Percentiles rank a stretch among this genome's conserved stretches.
phyloP scores from a whole-genome alignment of 2,113 vertebrate genomes.

The Cyanocitta stelleri region DNA sequence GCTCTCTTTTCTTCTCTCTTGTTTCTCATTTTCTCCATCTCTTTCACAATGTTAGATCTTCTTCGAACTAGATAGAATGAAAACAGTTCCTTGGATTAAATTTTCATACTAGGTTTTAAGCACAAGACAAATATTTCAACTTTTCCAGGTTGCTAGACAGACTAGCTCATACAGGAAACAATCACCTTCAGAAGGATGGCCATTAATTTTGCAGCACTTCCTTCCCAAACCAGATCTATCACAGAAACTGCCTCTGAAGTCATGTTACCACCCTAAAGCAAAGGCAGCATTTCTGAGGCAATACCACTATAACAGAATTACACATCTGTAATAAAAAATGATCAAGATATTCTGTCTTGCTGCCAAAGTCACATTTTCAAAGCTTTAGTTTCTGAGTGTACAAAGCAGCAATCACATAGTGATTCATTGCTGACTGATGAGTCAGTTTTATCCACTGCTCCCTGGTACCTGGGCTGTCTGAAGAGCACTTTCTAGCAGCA shows the following conservation, averaged over 20 bases:
- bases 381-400: not conserved
- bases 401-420: not conserved
- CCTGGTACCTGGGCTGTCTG: conserved; percentile 65
- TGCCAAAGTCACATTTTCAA: not conserved
- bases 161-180: not conserved
- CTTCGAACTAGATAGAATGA: conserved; percentile 71
- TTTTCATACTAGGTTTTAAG: not conserved
- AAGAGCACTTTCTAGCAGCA: conserved; percentile 35
- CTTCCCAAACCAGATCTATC: not conserved
- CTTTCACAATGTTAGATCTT: conserved; percentile 76
- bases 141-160: not conserved
- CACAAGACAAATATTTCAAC: not conserved
- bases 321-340: not conserved
- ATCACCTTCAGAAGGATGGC: not conserved
- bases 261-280: not conserved
- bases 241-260: not conserved
- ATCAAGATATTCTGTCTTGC: not conserved
- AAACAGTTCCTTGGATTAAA: not conserved
- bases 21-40: conserved; percentile 81
- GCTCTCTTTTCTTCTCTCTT: conserved; percentile 80
- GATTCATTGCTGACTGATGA: not conserved
- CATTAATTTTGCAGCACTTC: not conserved
- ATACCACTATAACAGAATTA: not conserved
- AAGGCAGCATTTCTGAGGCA: not conserved
- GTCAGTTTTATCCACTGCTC: not conserved